Evolutionary conservation across 2,113 vertebrate species (phyloP).

Genomic region (Platysternon megacephalum): DNA sequence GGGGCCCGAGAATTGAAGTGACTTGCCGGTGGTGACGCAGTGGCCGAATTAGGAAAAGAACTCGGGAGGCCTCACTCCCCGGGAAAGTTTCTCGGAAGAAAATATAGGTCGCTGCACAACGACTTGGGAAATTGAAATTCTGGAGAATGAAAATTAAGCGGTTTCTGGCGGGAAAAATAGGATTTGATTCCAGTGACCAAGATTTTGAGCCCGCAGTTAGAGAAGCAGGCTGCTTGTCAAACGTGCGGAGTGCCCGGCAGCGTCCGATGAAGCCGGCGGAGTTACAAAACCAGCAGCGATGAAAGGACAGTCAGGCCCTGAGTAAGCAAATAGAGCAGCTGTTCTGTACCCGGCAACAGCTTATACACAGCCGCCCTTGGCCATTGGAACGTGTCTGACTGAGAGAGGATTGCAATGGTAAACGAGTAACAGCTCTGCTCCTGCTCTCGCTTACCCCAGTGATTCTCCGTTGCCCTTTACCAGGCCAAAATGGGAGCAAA

Average conservation of each 20-base stretch:
- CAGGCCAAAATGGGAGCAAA: too few relatives aligned
- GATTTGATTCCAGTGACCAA: neutral
- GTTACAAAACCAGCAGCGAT: neutral
- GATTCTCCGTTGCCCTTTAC: neutral
- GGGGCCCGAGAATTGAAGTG: neutral
- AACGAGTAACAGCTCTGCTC: neutral
- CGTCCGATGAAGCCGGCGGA: neutral
- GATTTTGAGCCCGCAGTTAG: neutral
- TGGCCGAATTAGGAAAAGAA: neutral
- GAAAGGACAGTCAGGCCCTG: neutral
- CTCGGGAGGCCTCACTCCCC: neutral
- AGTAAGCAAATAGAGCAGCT: neutral
- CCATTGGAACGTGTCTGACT: neutral
- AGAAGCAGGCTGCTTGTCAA: neutral
- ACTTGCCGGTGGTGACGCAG: neutral
- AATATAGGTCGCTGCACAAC: neutral
- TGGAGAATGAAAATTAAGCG: neutral
- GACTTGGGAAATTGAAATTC: neutral
- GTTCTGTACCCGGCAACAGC: neutral
- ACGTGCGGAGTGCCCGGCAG: neutral
- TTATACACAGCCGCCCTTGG: neutral
- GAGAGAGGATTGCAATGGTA: neutral
- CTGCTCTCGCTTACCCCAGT: neutral
- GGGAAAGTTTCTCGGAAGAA: neutral
- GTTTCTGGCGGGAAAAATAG: neutral